Conservation (phyloP, 2,888 invertebrate species). For the Hololepta plana region DNA sequence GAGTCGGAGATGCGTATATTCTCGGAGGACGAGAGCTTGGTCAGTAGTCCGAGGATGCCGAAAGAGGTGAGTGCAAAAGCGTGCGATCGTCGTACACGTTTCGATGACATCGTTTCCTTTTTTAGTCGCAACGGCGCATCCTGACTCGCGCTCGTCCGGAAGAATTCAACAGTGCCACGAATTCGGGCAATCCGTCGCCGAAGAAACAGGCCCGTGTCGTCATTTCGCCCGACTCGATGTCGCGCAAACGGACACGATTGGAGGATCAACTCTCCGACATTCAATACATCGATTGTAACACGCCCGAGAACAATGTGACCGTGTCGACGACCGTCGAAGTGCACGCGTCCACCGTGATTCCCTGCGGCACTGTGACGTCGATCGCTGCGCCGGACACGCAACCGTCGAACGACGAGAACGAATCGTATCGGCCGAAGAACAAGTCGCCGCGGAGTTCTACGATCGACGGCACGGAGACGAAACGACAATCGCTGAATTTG, state of each 20-base stretch:
- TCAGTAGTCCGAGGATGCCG: slow-evolving; percentile 35
- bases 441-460: slow-evolving; percentile 25
- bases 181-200: slow-evolving; percentile 39
- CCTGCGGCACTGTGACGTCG: slow-evolving; percentile 1
- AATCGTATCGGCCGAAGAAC: slow-evolving; percentile 24
- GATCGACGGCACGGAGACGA: slow-evolving; percentile 8
- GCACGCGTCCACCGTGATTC: slow-evolving; percentile 13
- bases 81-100: no score
- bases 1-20: slow-evolving; percentile 76
- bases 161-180: slow-evolving; percentile 33
- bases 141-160: slow-evolving; percentile 33
- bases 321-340: slow-evolving; percentile 23
- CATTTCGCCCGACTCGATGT: slow-evolving; percentile 28
- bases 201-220: slow-evolving; percentile 39
- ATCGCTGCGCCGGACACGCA: slow-evolving; percentile 7
- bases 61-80: no score
- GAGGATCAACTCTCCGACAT: slow-evolving; percentile 65
- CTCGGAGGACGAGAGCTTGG: slow-evolving; percentile 66
- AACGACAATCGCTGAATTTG: slow-evolving; percentile 23
- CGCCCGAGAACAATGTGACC: slow-evolving; percentile 38
- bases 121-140: slow-evolving; percentile 29
- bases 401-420: slow-evolving; percentile 7
- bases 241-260: slow-evolving; percentile 46
- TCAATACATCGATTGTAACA: slow-evolving; percentile 65
- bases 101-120: slow-evolving; percentile 8